These are phyloP conservation scores for Apamea sordens DNA, from an alignment of 2,888 invertebrate species.

Conservation along the genomic window DNA sequence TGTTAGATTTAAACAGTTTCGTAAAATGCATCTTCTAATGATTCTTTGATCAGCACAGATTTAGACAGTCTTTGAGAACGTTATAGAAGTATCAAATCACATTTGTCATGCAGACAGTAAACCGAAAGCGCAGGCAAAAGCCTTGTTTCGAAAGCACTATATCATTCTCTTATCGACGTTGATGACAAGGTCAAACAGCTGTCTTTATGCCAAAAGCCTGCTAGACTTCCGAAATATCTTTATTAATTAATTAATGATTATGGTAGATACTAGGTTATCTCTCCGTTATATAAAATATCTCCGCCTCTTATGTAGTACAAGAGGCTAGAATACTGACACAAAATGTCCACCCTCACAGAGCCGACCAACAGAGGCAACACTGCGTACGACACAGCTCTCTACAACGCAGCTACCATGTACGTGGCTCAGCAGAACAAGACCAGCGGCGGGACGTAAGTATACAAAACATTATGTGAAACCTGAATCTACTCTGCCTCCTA, in stretches of 20 bases:
- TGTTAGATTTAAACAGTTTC: neutral
- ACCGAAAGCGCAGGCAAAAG: neutral
- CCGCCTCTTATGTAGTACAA: neutral
- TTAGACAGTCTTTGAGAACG: neutral
- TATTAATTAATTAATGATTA: neutral
- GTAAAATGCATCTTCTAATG: neutral
- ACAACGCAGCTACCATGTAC: constrained; percentile 98
- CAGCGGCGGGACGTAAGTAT: constrained; percentile 85
- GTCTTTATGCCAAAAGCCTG: neutral
- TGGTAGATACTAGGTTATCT: neutral
- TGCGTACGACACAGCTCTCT: constrained; percentile 98
- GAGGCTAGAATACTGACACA: constrained; percentile 17
- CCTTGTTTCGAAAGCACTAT: neutral
- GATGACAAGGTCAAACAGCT: neutral
- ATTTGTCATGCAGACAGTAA: neutral
- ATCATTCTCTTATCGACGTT: neutral
- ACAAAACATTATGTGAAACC: neutral
- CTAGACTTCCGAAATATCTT: constrained; percentile 4
- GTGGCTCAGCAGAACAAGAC: constrained; percentile 94
- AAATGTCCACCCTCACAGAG: constrained; percentile 70
- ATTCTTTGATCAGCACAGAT: neutral
- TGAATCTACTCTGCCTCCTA: neutral
- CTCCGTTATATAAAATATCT: neutral
- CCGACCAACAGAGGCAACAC: constrained; percentile 93
- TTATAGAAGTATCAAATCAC: neutral